Conservation (phyloP, 2,888 invertebrate genomes). For the Temnothorax ravouxi region DNA sequence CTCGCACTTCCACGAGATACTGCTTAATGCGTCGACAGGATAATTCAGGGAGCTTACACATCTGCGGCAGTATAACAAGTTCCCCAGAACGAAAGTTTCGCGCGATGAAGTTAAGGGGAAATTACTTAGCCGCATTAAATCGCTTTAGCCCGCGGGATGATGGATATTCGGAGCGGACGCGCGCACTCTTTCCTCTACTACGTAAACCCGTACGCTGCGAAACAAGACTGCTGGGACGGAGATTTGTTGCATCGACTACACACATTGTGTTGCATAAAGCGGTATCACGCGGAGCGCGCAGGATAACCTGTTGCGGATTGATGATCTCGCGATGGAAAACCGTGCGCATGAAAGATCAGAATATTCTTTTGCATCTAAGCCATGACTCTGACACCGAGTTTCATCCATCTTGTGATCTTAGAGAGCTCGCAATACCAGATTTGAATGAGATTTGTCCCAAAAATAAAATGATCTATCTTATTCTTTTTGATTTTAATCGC, state of each 20-base stretch:
- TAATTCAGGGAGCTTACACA: conserved; percentile 59
- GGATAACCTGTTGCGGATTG: conserved; percentile 56
- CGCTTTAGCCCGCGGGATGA: conserved; percentile 52
- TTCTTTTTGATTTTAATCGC: background rate
- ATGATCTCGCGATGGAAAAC: conserved; percentile 16
- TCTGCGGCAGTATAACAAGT: conserved; percentile 53
- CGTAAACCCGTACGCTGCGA: conserved; percentile 3
- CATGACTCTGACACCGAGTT: background rate
- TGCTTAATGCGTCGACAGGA: conserved; percentile 58
- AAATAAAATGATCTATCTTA: background rate
- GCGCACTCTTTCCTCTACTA: conserved; percentile 39
- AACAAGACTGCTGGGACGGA: conserved; percentile 28
- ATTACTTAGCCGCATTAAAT: conserved; percentile 60
- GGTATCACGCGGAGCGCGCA: conserved; percentile 20
- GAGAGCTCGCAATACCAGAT: background rate
- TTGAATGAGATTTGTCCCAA: background rate
- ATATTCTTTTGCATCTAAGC: background rate
- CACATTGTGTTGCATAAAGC: conserved; percentile 47
- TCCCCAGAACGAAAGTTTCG: conserved; percentile 48
- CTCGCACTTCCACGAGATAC: conserved; percentile 44
- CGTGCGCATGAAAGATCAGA: background rate
- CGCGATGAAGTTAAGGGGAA: conserved; percentile 59
- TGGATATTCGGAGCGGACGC: conserved; percentile 48
- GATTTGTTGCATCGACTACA: conserved; percentile 47
- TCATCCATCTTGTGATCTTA: background rate